phyloP scores from a whole-genome alignment of 2,113 vertebrate genomes.

The Hypanus sabinus region DNA sequence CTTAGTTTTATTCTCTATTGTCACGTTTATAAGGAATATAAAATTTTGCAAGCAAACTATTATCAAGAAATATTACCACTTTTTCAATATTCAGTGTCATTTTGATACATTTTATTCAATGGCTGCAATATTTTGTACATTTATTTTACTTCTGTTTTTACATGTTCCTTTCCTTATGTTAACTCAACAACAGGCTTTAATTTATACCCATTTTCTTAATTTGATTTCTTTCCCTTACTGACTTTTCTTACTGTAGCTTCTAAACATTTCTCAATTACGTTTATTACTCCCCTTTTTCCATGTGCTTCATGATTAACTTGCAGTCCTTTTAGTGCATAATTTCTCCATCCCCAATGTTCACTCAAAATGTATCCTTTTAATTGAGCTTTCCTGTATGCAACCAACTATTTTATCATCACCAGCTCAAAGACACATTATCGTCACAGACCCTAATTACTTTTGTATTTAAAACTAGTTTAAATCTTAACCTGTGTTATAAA shows the following conservation, averaged over 20 bases:
- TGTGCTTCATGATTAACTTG: not conserved
- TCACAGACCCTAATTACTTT: not conserved
- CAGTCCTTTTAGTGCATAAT: not conserved
- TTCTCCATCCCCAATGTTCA: not conserved
- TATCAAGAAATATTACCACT: not conserved
- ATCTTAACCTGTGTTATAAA: constrained; percentile 13
- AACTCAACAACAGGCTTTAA: not conserved
- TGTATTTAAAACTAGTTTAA: constrained; percentile 18
- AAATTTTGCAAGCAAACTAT: not conserved
- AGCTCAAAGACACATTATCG: not conserved
- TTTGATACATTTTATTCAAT: not conserved
- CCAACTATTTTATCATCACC: constrained; percentile 9
- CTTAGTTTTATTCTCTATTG: not conserved
- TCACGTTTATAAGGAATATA: not conserved
- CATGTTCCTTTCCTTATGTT: not conserved
- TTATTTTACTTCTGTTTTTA: not conserved
- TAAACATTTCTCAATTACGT: not conserved
- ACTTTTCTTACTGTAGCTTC: not conserved
- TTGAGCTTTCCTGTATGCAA: not conserved
- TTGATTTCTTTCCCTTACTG: not conserved
- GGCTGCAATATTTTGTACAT: no score
- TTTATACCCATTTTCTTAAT: not conserved
- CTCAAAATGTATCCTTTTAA: not conserved
- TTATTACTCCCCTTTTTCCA: not conserved
- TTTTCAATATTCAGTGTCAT: not conserved